These are phyloP conservation scores for Sminthurinus aureus DNA, from an alignment of 2,888 invertebrate species.

Conservation along the genomic window DNA sequence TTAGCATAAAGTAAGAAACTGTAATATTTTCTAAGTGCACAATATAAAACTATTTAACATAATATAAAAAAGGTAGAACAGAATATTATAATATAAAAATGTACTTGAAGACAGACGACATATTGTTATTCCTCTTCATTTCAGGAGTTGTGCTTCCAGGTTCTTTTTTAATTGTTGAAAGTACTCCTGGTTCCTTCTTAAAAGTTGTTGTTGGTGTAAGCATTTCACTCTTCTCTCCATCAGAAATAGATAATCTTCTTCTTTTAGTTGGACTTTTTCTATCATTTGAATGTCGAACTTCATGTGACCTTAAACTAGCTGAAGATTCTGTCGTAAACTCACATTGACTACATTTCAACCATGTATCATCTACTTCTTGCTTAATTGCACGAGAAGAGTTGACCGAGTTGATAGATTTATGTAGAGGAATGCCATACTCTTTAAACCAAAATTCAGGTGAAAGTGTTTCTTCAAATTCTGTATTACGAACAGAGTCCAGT, in stretches of 20 bases:
- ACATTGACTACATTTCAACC: constrained; percentile 24
- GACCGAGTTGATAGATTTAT: constrained; percentile 24
- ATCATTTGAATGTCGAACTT: constrained; percentile 19
- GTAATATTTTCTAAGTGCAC: background rate
- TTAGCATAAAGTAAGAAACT: background rate
- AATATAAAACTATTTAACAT: background rate
- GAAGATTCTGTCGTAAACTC: constrained; percentile 26
- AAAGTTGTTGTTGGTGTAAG: background rate
- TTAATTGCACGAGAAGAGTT: background rate
- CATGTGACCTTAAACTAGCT: constrained; percentile 9
- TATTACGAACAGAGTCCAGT: constrained; percentile 26
- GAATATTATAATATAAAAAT: background rate
- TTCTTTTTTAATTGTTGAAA: background rate
- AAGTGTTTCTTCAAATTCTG: constrained; percentile 42
- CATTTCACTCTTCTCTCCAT: constrained; percentile 20
- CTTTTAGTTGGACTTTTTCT: constrained; percentile 10
- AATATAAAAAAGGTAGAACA: background rate
- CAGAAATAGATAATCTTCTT: constrained; percentile 30
- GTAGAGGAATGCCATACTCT: constrained; percentile 50
- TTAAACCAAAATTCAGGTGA: constrained; percentile 51
- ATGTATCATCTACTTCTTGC: constrained; percentile 3
- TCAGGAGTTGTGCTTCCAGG: background rate
- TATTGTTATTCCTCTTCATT: background rate
- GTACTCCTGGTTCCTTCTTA: background rate
- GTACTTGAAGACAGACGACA: constrained; percentile 8